A percentile compares a stretch with the other conserved stretches of the same genome.
These are phyloP conservation scores for Cebidichthys violaceus DNA, from an alignment of 2,113 vertebrate genomes.

Conservation along the genomic window DNA sequence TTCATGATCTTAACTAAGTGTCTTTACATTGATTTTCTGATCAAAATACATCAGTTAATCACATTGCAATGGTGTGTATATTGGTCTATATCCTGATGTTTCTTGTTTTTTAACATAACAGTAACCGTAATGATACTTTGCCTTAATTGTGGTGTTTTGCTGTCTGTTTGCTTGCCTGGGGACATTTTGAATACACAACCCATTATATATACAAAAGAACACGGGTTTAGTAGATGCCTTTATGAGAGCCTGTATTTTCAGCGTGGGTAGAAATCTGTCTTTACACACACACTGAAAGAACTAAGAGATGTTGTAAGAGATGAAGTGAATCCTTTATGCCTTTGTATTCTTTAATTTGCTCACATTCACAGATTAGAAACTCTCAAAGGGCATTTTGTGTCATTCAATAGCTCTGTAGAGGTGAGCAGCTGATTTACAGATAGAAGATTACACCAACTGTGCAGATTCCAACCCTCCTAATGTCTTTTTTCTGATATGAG, in stretches of 20 bases:
- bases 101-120: slow-evolving; percentile 21
- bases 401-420: slow-evolving; percentile 1
- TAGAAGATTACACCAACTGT: background rate
- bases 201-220: slow-evolving; percentile 5
- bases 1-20: slow-evolving; percentile 51
- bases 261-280: slow-evolving; percentile 49
- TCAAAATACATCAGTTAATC: slow-evolving; percentile 69
- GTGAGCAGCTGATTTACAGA: background rate
- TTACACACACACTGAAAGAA: background rate
- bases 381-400: slow-evolving; percentile 32
- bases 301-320: too few relatives aligned
- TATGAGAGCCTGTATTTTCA: slow-evolving; percentile 35
- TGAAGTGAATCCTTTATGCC: slow-evolving; percentile 25
- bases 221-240: slow-evolving; percentile 42
- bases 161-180: background rate
- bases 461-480: background rate
- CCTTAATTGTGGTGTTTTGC: slow-evolving; percentile 39
- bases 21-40: slow-evolving; percentile 79
- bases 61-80: slow-evolving; percentile 50
- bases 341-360: slow-evolving; percentile 41
- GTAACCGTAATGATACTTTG: slow-evolving; percentile 24
- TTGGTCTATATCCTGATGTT: slow-evolving; percentile 16
- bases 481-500: slow-evolving; percentile 36
- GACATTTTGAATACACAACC: slow-evolving; percentile 8
- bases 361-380: slow-evolving; percentile 26